Conservation (phyloP, 2,113 vertebrate species). For the Phaetusa simplex region DNA sequence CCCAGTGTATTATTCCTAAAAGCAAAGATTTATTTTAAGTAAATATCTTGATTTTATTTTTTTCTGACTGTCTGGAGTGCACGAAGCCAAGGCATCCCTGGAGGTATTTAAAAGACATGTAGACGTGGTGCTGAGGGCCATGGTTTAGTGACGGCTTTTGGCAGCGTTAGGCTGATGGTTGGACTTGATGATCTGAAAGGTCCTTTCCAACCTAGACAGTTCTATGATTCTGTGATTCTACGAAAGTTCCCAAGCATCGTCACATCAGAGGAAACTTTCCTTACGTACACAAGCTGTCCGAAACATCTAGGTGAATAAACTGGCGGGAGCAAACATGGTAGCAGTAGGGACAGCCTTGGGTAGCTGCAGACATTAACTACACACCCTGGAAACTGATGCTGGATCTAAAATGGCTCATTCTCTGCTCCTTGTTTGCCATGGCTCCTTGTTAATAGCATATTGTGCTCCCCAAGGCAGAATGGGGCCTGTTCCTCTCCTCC, state of each 20-base stretch:
- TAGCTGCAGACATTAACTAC: background rate
- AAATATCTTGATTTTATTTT: background rate
- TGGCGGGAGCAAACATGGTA: background rate
- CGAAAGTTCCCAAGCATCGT: background rate
- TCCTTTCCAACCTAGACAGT: too few relatives aligned
- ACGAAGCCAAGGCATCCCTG: background rate
- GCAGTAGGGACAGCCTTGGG: too few relatives aligned
- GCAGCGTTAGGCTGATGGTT: too few relatives aligned
- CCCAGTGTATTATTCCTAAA: background rate
- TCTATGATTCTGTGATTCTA: too few relatives aligned
- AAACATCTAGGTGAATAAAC: background rate
- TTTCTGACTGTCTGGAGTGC: background rate
- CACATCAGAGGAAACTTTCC: too few relatives aligned
- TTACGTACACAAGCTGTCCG: background rate
- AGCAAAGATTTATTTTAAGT: background rate
- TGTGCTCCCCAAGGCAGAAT: background rate
- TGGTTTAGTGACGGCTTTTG: too few relatives aligned
- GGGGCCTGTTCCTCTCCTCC: background rate
- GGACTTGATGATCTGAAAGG: too few relatives aligned
- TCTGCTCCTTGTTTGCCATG: background rate
- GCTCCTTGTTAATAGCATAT: background rate
- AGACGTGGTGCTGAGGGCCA: too few relatives aligned
- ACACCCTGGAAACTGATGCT: background rate
- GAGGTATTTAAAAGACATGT: too few relatives aligned
- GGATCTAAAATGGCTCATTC: background rate